phyloP scores from a whole-genome alignment of 1,140 invertebrate species.

The Rhagoletis pomonella region DNA sequence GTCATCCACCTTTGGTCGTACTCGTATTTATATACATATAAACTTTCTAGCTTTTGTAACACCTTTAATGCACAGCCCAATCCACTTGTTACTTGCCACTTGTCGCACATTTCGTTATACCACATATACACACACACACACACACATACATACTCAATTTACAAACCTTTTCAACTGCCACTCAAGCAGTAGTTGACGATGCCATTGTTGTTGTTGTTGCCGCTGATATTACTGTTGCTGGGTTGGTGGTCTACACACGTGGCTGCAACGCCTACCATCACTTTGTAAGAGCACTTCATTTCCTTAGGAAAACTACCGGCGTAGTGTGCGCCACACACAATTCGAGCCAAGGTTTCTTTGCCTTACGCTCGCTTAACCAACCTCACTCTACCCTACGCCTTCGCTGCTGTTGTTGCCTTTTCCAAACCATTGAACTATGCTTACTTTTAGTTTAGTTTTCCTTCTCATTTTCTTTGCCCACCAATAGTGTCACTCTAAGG shows the following conservation, averaged over 20 bases:
- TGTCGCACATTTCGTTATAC: constrained; percentile 12
- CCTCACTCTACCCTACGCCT: not conserved
- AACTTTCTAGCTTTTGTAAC: not conserved
- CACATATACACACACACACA: not conserved
- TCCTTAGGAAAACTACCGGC: constrained; percentile 34
- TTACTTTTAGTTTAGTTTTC: constrained; percentile 21
- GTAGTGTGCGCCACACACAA: not conserved
- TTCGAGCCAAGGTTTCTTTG: not conserved
- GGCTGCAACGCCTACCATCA: not conserved
- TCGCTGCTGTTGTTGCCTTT: constrained; percentile 2
- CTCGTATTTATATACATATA: not conserved
- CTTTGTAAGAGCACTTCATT: constrained; percentile 45
- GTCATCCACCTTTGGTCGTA: not conserved
- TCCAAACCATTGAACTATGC: constrained; percentile 47
- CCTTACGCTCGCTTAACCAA: not conserved
- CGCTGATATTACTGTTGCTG: not conserved
- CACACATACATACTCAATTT: not conserved
- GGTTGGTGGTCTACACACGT: not conserved
- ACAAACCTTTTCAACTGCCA: not conserved
- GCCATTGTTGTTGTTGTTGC: not conserved
- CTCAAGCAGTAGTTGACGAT: not conserved
- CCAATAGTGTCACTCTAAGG: constrained; percentile 18
- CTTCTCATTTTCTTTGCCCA: constrained; percentile 39
- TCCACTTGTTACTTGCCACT: constrained; percentile 25
- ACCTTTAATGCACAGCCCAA: not conserved